Evolutionary conservation across 2,888 invertebrate species (phyloP).

Genomic region (Lasioglossum pauxillum): DNA sequence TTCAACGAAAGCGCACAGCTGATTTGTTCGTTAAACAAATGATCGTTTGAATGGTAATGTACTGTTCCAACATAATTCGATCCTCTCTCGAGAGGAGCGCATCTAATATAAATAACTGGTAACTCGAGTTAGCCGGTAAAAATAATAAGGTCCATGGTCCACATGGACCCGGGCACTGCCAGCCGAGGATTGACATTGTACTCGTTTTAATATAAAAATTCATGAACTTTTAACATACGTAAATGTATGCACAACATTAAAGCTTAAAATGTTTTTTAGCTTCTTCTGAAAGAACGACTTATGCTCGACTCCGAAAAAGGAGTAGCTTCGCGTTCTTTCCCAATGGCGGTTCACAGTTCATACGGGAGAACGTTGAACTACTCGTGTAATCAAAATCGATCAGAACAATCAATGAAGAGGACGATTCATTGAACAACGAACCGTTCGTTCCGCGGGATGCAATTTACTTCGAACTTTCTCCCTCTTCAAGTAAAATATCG

Average conservation of each 20-base stretch:
- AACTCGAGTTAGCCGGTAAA: neutral
- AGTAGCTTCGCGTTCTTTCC: neutral
- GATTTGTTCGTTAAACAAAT: neutral
- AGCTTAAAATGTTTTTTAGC: neutral
- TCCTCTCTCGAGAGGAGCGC: neutral
- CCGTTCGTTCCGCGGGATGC: neutral
- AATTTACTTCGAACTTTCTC: neutral
- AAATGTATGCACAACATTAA: slow-evolving; percentile 2
- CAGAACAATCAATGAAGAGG: neutral
- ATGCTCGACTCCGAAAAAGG: neutral
- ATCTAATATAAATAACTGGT: neutral
- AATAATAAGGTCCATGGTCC: neutral
- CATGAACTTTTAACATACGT: neutral
- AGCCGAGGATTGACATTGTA: neutral
- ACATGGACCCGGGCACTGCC: neutral
- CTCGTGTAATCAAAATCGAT: neutral
- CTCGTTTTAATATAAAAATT: slow-evolving; percentile 2
- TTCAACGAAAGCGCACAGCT: neutral
- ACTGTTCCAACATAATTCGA: neutral
- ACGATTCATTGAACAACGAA: neutral
- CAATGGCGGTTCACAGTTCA: neutral
- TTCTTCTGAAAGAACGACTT: neutral
- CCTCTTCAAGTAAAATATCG: slow-evolving; percentile 6
- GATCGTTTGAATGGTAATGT: neutral
- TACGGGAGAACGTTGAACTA: neutral